Conservation (phyloP, 1,140 invertebrate genomes). For the Caenorhabditis tropicalis region DNA sequence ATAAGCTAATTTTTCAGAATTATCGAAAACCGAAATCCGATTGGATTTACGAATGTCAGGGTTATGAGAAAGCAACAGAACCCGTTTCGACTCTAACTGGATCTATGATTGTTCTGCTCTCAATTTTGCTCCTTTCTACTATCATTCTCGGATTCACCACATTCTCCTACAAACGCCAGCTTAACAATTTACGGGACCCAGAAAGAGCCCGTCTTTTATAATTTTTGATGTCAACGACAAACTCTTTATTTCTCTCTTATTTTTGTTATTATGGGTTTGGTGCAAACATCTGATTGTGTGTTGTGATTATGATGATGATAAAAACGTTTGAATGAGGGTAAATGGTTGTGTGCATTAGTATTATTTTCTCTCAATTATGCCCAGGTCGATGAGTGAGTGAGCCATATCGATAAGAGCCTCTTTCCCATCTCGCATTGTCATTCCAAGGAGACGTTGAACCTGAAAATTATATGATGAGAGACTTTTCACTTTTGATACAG, state of each 20-base stretch:
- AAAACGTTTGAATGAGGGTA: not conserved
- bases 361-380: slow-evolving; percentile 61
- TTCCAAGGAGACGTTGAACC: slow-evolving; percentile 73
- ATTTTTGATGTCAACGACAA: not conserved
- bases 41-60: slow-evolving; percentile 24
- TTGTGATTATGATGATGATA: slow-evolving; percentile 41
- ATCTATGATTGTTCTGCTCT: slow-evolving; percentile 1
- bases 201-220: slow-evolving; percentile 7
- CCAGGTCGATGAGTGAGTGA: slow-evolving; percentile 73
- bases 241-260: slow-evolving; percentile 30
- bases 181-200: not conserved
- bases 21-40: slow-evolving; percentile 12
- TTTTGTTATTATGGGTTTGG: slow-evolving; percentile 27
- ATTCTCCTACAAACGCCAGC: slow-evolving; percentile 10
- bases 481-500: slow-evolving; percentile 13
- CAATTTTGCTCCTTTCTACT: not conserved
- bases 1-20: not conserved
- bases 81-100: not conserved
- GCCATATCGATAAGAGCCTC: slow-evolving; percentile 74
- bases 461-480: slow-evolving; percentile 54
- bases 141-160: slow-evolving; percentile 27
- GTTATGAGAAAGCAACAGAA: slow-evolving; percentile 11
- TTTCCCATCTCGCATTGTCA: slow-evolving; percentile 72
- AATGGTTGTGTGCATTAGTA: not conserved
- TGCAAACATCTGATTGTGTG: slow-evolving; percentile 20